A percentile compares a stretch with the other conserved stretches of the same genome.
Conservation (phyloP, 2,797 vertebrate genomes). For the Gorsachius magnificus region DNA sequence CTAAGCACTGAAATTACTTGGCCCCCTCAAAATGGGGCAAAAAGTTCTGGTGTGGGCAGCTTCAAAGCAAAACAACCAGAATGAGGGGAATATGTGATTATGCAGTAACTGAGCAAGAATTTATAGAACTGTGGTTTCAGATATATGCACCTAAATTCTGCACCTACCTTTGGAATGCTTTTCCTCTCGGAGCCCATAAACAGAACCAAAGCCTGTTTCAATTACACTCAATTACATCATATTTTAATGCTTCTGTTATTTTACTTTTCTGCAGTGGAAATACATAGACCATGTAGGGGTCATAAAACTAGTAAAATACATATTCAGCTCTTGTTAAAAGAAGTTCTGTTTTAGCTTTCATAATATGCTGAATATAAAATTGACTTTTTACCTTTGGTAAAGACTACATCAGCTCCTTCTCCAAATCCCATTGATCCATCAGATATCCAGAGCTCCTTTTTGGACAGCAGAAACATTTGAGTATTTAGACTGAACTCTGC, state of each 20-base stretch:
- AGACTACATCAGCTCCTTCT: slow-evolving; percentile 82
- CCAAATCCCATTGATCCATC: slow-evolving; percentile 87
- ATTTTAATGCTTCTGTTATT: background rate
- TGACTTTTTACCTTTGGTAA: slow-evolving; percentile 79
- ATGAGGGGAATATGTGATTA: background rate
- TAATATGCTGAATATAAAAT: background rate
- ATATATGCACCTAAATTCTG: background rate
- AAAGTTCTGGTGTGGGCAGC: background rate
- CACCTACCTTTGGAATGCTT: background rate
- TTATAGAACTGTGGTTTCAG: background rate
- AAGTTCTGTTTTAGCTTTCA: background rate
- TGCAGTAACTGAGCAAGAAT: background rate
- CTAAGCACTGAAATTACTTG: background rate
- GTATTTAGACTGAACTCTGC: slow-evolving; percentile 88
- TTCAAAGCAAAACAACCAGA: background rate
- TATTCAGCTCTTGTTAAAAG: background rate
- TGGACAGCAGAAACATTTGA: slow-evolving; percentile 86
- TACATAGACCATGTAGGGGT: background rate
- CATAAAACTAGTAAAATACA: background rate
- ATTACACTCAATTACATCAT: background rate
- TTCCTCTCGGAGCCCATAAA: background rate
- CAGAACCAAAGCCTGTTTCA: background rate
- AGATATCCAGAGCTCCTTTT: slow-evolving; percentile 85
- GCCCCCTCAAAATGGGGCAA: background rate
- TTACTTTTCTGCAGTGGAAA: background rate